These are phyloP conservation scores for Rhinopomastus cyanomelas DNA, from an alignment of 2,113 vertebrate species.

Conservation along the genomic window DNA sequence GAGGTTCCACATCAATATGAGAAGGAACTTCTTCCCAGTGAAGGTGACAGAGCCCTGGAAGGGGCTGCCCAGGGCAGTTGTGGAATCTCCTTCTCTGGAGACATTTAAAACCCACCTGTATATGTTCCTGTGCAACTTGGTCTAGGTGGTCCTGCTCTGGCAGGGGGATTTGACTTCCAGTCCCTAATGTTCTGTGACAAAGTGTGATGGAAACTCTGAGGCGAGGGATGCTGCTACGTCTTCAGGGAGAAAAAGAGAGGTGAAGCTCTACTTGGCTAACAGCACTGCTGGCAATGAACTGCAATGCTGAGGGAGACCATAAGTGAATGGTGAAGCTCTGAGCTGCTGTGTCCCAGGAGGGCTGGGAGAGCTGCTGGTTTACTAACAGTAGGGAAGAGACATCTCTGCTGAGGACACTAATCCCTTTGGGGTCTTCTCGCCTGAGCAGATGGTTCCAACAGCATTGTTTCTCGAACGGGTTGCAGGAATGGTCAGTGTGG, in stretches of 20 bases:
- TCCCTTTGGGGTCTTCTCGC: not conserved
- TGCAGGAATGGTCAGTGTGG: accelerated
- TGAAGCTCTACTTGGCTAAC: not conserved
- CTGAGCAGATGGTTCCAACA: not conserved
- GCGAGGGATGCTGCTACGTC: accelerated
- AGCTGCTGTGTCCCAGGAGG: accelerated
- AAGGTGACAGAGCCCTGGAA: too few relatives aligned
- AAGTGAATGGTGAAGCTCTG: not conserved
- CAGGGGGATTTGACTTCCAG: too few relatives aligned
- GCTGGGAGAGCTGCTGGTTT: not conserved
- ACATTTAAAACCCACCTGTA: too few relatives aligned
- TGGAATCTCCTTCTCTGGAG: too few relatives aligned
- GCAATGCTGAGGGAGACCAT: not conserved
- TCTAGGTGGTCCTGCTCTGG: too few relatives aligned
- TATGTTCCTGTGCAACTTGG: too few relatives aligned
- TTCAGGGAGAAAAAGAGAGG: not conserved
- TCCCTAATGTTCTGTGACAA: too few relatives aligned
- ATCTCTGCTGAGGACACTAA: not conserved
- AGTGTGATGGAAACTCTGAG: too few relatives aligned
- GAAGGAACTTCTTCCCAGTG: too few relatives aligned
- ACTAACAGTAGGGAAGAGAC: accelerated
- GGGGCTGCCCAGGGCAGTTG: too few relatives aligned
- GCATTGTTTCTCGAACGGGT: accelerated
- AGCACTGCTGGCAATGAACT: not conserved
- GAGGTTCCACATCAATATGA: too few relatives aligned